phyloP scores from a whole-genome alignment of 2,888 invertebrate genomes.

The Helleia helle region DNA sequence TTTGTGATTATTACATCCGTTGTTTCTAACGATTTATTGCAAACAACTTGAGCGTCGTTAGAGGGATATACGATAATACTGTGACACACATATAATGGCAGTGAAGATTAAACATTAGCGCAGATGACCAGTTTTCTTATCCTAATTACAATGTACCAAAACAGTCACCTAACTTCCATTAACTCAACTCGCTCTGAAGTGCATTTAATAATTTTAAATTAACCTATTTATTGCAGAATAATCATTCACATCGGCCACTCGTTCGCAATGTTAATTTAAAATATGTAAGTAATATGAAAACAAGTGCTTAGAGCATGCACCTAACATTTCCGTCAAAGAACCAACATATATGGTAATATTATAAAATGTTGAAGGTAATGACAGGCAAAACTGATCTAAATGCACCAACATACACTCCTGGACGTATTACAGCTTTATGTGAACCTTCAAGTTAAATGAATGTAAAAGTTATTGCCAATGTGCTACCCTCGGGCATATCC shows the following conservation, averaged over 20 bases:
- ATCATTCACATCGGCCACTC: background rate
- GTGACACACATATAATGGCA: constrained; percentile 2
- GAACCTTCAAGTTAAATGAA: background rate
- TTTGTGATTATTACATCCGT: too few relatives aligned
- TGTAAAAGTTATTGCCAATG: background rate
- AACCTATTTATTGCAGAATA: background rate
- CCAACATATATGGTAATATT: background rate
- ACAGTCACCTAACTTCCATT: background rate
- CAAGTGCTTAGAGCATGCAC: background rate
- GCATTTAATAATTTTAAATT: background rate
- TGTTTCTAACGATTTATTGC: background rate
- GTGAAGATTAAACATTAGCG: constrained; percentile 5
- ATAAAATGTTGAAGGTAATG: background rate
- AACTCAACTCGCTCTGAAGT: background rate
- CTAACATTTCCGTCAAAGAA: background rate
- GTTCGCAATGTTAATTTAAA: background rate
- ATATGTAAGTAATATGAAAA: background rate
- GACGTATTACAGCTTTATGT: background rate
- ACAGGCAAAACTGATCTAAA: background rate
- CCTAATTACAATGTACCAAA: background rate
- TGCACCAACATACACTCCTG: background rate
- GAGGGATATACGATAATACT: background rate
- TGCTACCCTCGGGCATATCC: too few relatives aligned
- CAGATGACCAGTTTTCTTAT: background rate
- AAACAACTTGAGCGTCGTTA: background rate